Base-by-base conservation (phyloP, 2,888 invertebrate species). In the Erynnis tages region DNA sequence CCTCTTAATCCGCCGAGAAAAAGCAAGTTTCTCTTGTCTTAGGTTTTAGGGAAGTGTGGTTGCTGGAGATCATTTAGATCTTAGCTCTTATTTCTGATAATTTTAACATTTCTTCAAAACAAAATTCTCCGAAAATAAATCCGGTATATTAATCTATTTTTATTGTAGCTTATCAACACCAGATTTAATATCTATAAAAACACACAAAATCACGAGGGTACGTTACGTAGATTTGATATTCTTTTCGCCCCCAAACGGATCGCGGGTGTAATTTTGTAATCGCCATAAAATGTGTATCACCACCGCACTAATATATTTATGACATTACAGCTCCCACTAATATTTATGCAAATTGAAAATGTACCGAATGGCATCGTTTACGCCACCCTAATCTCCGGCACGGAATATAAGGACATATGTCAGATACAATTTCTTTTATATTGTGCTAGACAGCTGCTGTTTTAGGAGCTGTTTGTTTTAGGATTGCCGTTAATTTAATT, bases 281-380 rank as follows among this genome's bases (percentile, higher is more conserved):
- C 86, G 83, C 86, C 88, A 89, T 89, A 87, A 88, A 89, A 88
- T 88, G 82, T 83, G 84, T 85, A 85, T 83, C 81, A 84, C 82
- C 81, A 84, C 82, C 81, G 65, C 79, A 82, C 84, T 88, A 89
- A 89, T 88, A 85, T 88, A 89, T 89, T 88, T 89, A 89, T 87
- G 80, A 73, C 81, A 79, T 84, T 82, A 82, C 67, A 69, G 79
- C 79, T 76, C 74, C 75, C 79, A 83, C 86, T 88, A 87, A 88
- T 89, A 86, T 87, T 86, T 89, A 90, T 90, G 89, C 85, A 90
- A 90, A 89, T 89, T 86, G 90, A 88, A 90, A 86, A 85, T 76
- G 80, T 73, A 72, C 82, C 73, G 76, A 86, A 84, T 82, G 81
- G 79, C 76, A 75, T 80, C 85, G 80, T 82, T 86, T 82, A 78